A percentile compares a stretch with the other conserved stretches of the same genome.
Evolutionary conservation across 2,113 vertebrate genomes (phyloP).

Genomic region (Gavia stellata): DNA sequence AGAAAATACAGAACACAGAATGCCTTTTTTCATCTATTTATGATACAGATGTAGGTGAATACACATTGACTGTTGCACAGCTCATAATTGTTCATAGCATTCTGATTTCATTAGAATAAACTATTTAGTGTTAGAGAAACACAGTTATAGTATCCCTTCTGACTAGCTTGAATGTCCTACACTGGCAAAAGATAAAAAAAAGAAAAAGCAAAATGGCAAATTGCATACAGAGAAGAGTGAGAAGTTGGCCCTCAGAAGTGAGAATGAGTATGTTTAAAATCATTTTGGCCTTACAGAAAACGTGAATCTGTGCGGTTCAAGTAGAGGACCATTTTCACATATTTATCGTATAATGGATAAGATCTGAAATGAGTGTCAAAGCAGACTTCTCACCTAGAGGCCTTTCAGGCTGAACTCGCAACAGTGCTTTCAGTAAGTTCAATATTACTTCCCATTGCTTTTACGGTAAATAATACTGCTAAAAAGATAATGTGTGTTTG

Average conservation of each 20-base stretch:
- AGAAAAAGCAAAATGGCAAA: neutral
- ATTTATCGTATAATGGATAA: neutral
- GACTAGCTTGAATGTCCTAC: neutral
- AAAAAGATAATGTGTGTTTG: neutral
- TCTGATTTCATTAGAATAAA: neutral
- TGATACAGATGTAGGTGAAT: neutral
- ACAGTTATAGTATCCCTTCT: neutral
- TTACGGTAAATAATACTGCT: neutral
- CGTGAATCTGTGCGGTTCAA: neutral
- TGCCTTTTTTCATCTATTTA: neutral
- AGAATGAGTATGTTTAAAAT: neutral
- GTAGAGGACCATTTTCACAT: neutral
- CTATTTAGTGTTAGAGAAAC: neutral
- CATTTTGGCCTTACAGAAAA: neutral
- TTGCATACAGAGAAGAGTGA: neutral
- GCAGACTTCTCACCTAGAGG: neutral
- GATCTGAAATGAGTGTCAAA: neutral
- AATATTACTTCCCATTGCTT: neutral
- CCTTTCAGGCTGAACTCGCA: neutral
- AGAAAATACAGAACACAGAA: neutral
- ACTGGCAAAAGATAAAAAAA: neutral
- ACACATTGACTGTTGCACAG: neutral
- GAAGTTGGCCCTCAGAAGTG: neutral
- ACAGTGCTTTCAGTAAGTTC: neutral
- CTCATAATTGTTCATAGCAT: neutral